These are phyloP conservation scores for Phengaris arion DNA, from an alignment of 2,888 invertebrate species.

Conservation along the genomic window DNA sequence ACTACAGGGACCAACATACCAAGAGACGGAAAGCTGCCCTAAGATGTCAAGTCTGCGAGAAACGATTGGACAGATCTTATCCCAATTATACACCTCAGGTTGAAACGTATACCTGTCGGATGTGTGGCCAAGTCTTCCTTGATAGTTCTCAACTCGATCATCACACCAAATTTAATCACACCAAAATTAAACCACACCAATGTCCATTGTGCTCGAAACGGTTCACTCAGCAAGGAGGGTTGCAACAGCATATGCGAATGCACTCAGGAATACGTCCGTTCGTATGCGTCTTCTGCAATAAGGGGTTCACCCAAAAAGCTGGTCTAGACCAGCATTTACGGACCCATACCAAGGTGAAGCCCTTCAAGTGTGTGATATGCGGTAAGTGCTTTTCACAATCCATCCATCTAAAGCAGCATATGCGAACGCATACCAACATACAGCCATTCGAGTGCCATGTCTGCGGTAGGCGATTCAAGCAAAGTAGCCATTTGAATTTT, in stretches of 20 bases:
- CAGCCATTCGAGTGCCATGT: conserved; percentile 70
- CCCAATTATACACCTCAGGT: conserved; percentile 45
- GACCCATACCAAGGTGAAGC: conserved; percentile 72
- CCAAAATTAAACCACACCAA: conserved; percentile 67
- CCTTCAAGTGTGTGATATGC: conserved; percentile 71
- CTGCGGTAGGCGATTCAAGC: conserved; percentile 68
- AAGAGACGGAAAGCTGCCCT: conserved; percentile 69
- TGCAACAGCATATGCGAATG: conserved; percentile 74
- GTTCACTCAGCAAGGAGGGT: conserved; percentile 70
- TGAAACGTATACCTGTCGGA: conserved; percentile 56
- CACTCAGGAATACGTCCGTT: conserved; percentile 70
- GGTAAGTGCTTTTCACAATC: conserved; percentile 72
- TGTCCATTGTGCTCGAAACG: conserved; percentile 67
- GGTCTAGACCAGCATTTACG: conserved; percentile 73
- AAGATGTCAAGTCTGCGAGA: conserved; percentile 74
- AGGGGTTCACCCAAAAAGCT: conserved; percentile 72
- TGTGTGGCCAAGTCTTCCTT: conserved; percentile 60
- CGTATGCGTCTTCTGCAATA: conserved; percentile 64
- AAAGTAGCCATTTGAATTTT: conserved; percentile 72
- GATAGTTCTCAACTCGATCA: conserved; percentile 59
- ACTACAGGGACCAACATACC: conserved; percentile 72
- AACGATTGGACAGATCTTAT: conserved; percentile 61
- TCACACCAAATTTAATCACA: conserved; percentile 63
- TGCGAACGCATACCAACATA: conserved; percentile 74
- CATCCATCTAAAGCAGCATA: conserved; percentile 71